Evolutionary conservation across 2,797 vertebrate genomes (phyloP).

Genomic region (Amblyraja radiata): DNA sequence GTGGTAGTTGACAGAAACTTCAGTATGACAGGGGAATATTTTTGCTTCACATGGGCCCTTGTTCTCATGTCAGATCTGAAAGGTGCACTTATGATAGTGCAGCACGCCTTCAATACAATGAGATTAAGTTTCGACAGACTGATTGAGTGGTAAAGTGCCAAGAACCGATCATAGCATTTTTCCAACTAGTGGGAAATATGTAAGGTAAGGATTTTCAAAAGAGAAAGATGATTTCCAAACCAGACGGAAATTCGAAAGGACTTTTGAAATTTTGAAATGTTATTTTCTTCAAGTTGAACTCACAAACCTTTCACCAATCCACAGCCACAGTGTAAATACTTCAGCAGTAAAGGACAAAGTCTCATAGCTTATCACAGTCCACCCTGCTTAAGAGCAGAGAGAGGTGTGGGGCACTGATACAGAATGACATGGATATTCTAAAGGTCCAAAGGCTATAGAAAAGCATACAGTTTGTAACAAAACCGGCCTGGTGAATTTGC

Average conservation of each 20-base stretch:
- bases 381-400: not conserved
- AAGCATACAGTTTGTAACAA: not conserved
- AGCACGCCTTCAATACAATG: not conserved
- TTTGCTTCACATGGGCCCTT: not conserved
- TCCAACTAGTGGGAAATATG: not conserved
- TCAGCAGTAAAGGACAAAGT: not conserved
- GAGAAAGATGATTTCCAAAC: not conserved
- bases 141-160: not conserved
- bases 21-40: not conserved
- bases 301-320: not conserved
- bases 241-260: not conserved
- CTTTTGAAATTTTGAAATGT: not conserved
- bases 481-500: not conserved
- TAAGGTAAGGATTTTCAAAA: not conserved
- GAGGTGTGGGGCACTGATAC: not conserved
- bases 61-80: not conserved
- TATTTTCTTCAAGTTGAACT: not conserved
- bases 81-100: not conserved
- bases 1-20: not conserved
- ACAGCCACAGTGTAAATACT: not conserved
- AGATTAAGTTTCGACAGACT: not conserved
- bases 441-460: constrained; percentile 19
- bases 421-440: not conserved
- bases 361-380: not conserved
- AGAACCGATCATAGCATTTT: not conserved